These are phyloP conservation scores for Rhodophaea formosa DNA, from an alignment of 2,888 invertebrate genomes.

Conservation along the genomic window DNA sequence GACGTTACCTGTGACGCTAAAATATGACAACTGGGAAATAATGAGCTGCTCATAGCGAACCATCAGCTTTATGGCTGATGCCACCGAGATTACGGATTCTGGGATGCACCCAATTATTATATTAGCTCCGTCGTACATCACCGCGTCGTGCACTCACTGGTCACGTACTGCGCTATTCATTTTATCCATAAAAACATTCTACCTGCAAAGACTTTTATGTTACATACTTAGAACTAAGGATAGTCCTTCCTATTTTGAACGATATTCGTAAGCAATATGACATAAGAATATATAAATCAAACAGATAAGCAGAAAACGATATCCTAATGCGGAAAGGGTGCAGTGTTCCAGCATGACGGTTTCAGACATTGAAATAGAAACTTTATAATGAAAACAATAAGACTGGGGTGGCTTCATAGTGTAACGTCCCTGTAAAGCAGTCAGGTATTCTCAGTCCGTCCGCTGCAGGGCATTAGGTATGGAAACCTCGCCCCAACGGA, in stretches of 20 bases:
- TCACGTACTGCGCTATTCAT: slow-evolving; percentile 14
- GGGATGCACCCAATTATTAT: slow-evolving; percentile 37
- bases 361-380: slow-evolving; percentile 28
- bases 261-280: slow-evolving; percentile 20
- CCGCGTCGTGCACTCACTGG: slow-evolving; percentile 8
- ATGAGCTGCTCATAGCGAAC: slow-evolving; percentile 67
- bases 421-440: slow-evolving; percentile 36
- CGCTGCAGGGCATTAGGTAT: slow-evolving; percentile 59
- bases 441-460: slow-evolving; percentile 54
- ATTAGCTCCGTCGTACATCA: slow-evolving; percentile 13
- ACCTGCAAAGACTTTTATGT: slow-evolving; percentile 1
- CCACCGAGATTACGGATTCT: slow-evolving; percentile 40
- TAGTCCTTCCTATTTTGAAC: slow-evolving; percentile 6
- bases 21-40: slow-evolving; percentile 72
- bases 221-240: not conserved
- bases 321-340: slow-evolving; percentile 21
- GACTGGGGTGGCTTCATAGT: slow-evolving; percentile 6
- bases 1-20: slow-evolving; percentile 67
- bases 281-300: slow-evolving; percentile 15
- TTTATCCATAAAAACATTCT: slow-evolving; percentile 5
- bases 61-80: slow-evolving; percentile 58
- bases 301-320: slow-evolving; percentile 20
- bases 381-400: slow-evolving; percentile 38
- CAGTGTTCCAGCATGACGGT: slow-evolving; percentile 10
- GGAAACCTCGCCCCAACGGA: slow-evolving; percentile 60